Conservation (phyloP, 2,113 vertebrate species). For the Conger conger region DNA sequence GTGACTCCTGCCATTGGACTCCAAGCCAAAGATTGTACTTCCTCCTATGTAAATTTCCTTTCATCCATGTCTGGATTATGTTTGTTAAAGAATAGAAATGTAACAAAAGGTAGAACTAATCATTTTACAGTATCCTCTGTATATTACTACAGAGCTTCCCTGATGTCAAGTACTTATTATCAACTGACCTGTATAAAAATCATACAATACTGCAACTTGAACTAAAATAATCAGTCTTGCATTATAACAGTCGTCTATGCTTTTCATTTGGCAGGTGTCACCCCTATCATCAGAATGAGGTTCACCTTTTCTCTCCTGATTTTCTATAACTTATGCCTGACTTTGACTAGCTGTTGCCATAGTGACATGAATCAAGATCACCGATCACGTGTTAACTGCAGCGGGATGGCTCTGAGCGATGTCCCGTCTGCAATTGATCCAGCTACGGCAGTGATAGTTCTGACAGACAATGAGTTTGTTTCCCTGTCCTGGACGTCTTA, state of each 20-base stretch:
- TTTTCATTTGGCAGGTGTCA: background rate
- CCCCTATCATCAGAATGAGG: background rate
- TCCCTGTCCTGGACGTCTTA: conserved; percentile 60
- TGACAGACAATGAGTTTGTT: conserved; percentile 58
- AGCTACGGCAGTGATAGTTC: conserved; percentile 53
- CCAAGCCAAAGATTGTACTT: too few species aligned
- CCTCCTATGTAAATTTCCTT: too few species aligned
- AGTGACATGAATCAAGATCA: conserved; percentile 55
- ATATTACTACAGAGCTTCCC: too few species aligned
- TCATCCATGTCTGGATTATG: too few species aligned
- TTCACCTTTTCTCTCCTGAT: conserved; percentile 44
- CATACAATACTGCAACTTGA: too few species aligned
- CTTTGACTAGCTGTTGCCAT: conserved; percentile 40
- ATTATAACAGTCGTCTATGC: background rate
- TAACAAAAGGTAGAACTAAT: too few species aligned
- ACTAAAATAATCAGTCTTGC: background rate
- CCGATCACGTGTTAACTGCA: conserved; percentile 56
- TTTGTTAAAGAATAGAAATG: too few species aligned
- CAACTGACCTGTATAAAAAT: too few species aligned
- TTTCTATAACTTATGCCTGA: conserved; percentile 13
- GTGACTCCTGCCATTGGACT: too few species aligned
- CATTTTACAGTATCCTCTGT: too few species aligned
- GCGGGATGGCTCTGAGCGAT: conserved; percentile 31
- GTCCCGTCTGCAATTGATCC: conserved; percentile 48
- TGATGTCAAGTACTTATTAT: too few species aligned